Percentiles rank a stretch among this genome's conserved stretches.
Evolutionary conservation across 2,797 vertebrate species (phyloP).

Genomic region (Mormyrops attenuatus): DNA sequence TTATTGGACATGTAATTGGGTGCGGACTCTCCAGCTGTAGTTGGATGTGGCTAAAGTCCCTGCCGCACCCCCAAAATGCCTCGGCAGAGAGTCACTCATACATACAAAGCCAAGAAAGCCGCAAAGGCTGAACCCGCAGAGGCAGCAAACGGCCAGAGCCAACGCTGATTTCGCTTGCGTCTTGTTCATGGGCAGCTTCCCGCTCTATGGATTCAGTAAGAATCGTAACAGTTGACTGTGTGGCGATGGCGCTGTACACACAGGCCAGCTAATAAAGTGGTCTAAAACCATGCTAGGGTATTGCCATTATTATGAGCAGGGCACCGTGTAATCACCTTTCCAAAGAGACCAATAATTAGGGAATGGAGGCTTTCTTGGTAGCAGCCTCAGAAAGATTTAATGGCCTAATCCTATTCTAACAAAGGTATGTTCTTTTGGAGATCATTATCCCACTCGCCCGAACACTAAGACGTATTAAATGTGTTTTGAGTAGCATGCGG

Average conservation of each 20-base stretch:
- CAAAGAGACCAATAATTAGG: slow-evolving; percentile 17
- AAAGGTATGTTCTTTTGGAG: neutral
- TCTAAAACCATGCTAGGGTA: neutral
- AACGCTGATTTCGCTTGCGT: neutral
- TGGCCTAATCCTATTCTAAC: slow-evolving; percentile 18
- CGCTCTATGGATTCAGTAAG: neutral
- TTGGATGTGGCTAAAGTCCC: neutral
- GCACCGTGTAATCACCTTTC: neutral
- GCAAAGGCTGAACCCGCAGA: neutral
- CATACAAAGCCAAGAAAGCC: neutral
- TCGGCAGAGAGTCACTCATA: neutral
- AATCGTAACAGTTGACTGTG: neutral
- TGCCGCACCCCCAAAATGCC: neutral
- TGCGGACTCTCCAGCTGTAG: neutral
- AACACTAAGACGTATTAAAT: slow-evolving; percentile 68
- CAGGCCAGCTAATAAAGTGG: neutral
- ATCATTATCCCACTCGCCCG: slow-evolving; percentile 55
- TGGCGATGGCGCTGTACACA: neutral
- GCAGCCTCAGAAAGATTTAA: slow-evolving; percentile 2
- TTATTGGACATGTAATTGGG: neutral
- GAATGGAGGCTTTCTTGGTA: neutral
- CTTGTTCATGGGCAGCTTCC: neutral
- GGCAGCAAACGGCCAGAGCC: neutral
- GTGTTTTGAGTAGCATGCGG: slow-evolving; percentile 67
- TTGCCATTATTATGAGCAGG: neutral